These are phyloP conservation scores for Philereme vetulata DNA, from an alignment of 2,888 invertebrate species.

Conservation along the genomic window DNA sequence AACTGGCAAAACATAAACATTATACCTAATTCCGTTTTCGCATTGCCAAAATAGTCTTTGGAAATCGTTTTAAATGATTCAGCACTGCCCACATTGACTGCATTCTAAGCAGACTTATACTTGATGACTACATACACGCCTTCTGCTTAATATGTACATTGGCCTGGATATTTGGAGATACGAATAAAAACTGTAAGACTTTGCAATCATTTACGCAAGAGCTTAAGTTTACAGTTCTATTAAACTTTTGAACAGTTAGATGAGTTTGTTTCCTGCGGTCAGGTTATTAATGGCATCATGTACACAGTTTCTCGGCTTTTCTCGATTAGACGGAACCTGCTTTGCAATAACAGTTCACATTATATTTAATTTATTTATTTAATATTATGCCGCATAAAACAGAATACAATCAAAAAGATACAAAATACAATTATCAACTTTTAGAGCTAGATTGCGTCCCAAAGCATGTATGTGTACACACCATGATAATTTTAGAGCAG, in stretches of 20 bases:
- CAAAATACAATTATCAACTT: too few species aligned
- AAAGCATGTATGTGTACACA: too few species aligned
- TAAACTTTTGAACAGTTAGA: slow-evolving; percentile 13
- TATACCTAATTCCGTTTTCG: neutral
- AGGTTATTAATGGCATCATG: slow-evolving; percentile 6
- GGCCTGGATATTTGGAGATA: slow-evolving; percentile 31
- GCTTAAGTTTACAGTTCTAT: slow-evolving; percentile 1
- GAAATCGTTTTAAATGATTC: slow-evolving; percentile 24
- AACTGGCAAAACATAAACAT: neutral
- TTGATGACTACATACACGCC: slow-evolving; percentile 19
- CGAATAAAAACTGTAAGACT: slow-evolving; percentile 13
- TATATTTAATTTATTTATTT: too few species aligned
- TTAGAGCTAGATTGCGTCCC: too few species aligned
- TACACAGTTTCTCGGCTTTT: neutral
- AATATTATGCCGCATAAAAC: too few species aligned
- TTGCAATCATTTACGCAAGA: slow-evolving; percentile 12
- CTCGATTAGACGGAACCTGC: neutral
- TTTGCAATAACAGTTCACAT: too few species aligned
- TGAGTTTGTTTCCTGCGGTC: slow-evolving; percentile 1
- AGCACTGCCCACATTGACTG: slow-evolving; percentile 27
- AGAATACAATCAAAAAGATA: too few species aligned
- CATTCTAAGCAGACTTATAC: slow-evolving; percentile 21
- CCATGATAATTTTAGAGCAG: too few species aligned
- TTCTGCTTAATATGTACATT: slow-evolving; percentile 30
- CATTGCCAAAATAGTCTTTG: slow-evolving; percentile 18